Evolutionary conservation across 2,888 invertebrate species (phyloP), one percentile per base, ranked within the genome.

Genomic region (Lasioglossum villosulum): DNA sequence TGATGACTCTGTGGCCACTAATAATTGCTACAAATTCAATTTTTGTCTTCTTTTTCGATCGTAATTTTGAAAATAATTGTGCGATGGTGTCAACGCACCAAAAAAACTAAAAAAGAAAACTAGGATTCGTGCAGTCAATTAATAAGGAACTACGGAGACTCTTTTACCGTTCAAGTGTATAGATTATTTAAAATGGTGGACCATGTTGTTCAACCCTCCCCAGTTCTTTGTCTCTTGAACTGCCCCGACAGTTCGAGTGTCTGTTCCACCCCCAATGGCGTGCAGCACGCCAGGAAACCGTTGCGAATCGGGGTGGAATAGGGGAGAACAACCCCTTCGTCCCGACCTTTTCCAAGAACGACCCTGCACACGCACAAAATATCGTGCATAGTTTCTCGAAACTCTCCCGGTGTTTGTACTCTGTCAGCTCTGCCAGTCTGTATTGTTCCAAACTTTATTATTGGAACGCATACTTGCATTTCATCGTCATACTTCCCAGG

Each of bases 321-420:
- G 72, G 76, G 85, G 84, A 75, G 42, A 73, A 76, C 79, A 78
- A 84, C 86, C 84, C 79, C 52, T 83, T 59, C 19, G 78, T 42
- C 27, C 45, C 63, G 78, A 81, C 45, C 76, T 79, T 72, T 77
- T 82, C 79, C 72, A n/a, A 39, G 73, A 70, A 74, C 63, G 39
- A 4, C 34, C 34, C 16, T 56, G 34, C 63, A 76, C 85, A 78
- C 81, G 78, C 75, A 77, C 30, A 73, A 56, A 86, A 80, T 39
- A 80, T 66, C 70, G 72, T 59, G 78, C 70, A 78, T 59, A 59
- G 27, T 14, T 27, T 27, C 59, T 1, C 1, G 14, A 30, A 59
- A 27, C 27, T 59, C 59, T 45, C 6, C 27, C 27, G 27, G 2
- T 27, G 59, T 59, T 14, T 27, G 59, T 59, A n/a, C 59, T 59